Percentiles rank a stretch among this genome's conserved stretches.
phyloP scores from a whole-genome alignment of 2,113 vertebrate genomes.

The Prolemur simus region DNA sequence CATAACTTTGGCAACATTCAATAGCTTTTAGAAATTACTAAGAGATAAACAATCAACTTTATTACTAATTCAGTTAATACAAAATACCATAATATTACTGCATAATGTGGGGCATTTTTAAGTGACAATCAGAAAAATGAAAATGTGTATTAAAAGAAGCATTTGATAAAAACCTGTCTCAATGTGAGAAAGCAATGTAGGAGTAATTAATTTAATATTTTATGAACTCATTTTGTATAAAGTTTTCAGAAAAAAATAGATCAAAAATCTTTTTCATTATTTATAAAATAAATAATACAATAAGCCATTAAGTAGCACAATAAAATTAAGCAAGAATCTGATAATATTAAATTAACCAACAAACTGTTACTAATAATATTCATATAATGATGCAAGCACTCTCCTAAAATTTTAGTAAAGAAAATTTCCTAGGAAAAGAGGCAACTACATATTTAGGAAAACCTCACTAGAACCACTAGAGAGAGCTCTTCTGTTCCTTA shows the following conservation, averaged over 20 bases:
- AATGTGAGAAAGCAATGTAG: slow-evolving; percentile 74
- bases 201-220: slow-evolving; percentile 88
- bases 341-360: slow-evolving; percentile 84
- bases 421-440: slow-evolving; percentile 62
- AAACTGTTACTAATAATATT: slow-evolving; percentile 79
- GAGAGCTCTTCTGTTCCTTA: slow-evolving; percentile 89
- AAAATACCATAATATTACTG: background rate
- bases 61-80: slow-evolving; percentile 63
- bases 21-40: slow-evolving; percentile 64
- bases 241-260: slow-evolving; percentile 80
- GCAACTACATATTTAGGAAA: slow-evolving; percentile 34
- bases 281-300: slow-evolving; percentile 86
- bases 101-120: background rate
- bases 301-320: slow-evolving; percentile 80
- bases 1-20: slow-evolving; percentile 74
- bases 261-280: slow-evolving; percentile 82
- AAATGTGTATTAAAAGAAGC: slow-evolving; percentile 60
- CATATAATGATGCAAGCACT: slow-evolving; percentile 56
- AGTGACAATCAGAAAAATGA: slow-evolving; percentile 65
- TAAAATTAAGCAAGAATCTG: slow-evolving; percentile 87
- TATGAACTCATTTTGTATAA: slow-evolving; percentile 80
- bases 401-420: slow-evolving; percentile 64
- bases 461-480: slow-evolving; percentile 85
- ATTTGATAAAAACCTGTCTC: slow-evolving; percentile 72
- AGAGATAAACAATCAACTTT: slow-evolving; percentile 55